Conservation (phyloP, 2,888 invertebrate genomes). For the Mythimna ferrago region DNA sequence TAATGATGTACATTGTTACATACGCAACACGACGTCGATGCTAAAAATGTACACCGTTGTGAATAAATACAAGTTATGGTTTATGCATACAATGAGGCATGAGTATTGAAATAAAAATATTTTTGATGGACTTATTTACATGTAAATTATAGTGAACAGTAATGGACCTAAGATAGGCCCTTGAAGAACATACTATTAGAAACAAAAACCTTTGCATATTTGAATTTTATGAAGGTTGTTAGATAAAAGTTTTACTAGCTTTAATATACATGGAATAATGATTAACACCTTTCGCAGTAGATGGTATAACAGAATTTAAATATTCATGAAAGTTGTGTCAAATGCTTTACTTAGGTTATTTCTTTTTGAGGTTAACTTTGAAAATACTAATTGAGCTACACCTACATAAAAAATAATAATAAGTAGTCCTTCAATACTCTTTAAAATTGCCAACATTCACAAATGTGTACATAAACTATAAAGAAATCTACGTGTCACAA, state of each 20-base stretch:
- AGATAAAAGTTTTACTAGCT: not conserved
- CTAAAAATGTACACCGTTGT: conserved; percentile 37
- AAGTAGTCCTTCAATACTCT: not conserved
- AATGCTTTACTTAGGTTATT: not conserved
- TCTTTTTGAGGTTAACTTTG: not conserved
- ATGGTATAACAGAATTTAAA: not conserved
- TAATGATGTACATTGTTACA: conserved; percentile 54
- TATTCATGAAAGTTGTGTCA: not conserved
- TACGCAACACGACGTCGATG: conserved; percentile 48
- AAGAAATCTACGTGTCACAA: conserved; percentile 15
- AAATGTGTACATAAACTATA: conserved; percentile 29
- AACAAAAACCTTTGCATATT: not conserved
- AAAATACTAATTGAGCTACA: not conserved
- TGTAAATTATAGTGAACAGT: not conserved
- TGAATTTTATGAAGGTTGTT: not conserved
- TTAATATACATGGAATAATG: not conserved
- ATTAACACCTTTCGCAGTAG: not conserved
- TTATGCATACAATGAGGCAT: not conserved
- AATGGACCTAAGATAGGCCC: not conserved
- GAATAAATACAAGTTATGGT: conserved; percentile 18
- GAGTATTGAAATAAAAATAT: not conserved
- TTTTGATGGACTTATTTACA: not conserved
- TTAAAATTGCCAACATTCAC: conserved; percentile 13
- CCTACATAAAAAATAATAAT: not conserved
- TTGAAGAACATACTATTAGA: not conserved